Evolutionary conservation across 2,888 invertebrate genomes (phyloP), one percentile per base, ranked within the genome.

Genomic region (Agelastica alni): DNA sequence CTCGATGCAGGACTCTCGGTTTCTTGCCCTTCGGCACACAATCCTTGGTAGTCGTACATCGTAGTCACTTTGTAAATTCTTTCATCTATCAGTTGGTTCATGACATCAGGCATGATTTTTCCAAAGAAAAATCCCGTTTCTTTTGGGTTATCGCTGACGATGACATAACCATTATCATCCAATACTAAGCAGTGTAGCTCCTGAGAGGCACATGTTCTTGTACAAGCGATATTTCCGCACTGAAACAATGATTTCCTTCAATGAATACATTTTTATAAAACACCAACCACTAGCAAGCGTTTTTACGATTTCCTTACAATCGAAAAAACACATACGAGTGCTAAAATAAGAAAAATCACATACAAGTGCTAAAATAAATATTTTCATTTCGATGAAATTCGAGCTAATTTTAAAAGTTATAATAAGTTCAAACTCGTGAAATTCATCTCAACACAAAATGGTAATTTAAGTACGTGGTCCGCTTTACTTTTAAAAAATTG

Each of bases 91-190:
- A 92, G 76, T 64, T 82, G 83, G 53, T 81, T 79, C 91, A 95
- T 92, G 14, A 94, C 84, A 31, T 87, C 86, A 1, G 74, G 68
- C 10, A 77, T 65, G 37, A 94, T 83, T 73, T 88, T 89, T 1
- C 96, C 96, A 71, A 96, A 93, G 76, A 96, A 96, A 69, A 83
- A 83, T 2, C 96, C 96, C 0, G 91, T 90, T 36, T 72, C 68
- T 17, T 77, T 79, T 0, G 80, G 75, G 45, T 86, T 83, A 30
- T 77, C 80, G 9, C 91, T 89, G 16, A 89, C 86, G 1, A 92
- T 78, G 13, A 96, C 83, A 79, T 89, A 96, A 4, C 93, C 96
- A 71, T 93, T 92, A 74, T 91, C 92, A 74, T 96, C 96, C 20
- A 96, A 78, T 47, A 96, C 79, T 69, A 87, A 90, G 70, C 96